Conservation (phyloP, 1,140 invertebrate genomes). For the Nylanderia fulva region DNA sequence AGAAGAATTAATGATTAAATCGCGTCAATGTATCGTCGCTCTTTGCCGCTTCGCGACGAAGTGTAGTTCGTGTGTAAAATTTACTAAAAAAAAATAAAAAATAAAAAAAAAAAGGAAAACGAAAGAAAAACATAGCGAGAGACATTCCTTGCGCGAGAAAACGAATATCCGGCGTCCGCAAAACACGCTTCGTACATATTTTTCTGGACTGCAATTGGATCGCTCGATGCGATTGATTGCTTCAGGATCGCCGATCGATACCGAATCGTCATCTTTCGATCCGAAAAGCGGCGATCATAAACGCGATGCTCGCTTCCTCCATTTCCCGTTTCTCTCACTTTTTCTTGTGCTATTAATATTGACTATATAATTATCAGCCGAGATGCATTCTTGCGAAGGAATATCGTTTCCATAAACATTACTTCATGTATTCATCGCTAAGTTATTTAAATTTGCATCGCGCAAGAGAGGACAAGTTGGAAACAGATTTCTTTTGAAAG, state of each 20-base stretch:
- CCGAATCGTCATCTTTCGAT: constrained; percentile 13
- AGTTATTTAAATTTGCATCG: constrained; percentile 45
- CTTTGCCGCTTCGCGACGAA: constrained; percentile 1
- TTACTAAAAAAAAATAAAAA: constrained; percentile 23
- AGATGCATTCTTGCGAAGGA: constrained; percentile 20
- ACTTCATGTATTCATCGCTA: constrained; percentile 42
- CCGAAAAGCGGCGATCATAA: constrained; percentile 11
- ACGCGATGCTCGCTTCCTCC: neutral
- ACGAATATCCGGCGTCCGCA: constrained; percentile 30
- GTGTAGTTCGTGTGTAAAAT: constrained; percentile 21
- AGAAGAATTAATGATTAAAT: constrained; percentile 68
- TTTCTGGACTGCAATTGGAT: neutral
- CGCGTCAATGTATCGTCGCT: constrained; percentile 31
- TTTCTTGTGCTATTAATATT: constrained; percentile 54
- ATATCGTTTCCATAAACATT: constrained; percentile 34
- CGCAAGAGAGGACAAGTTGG: constrained; percentile 20
- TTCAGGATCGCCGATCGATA: constrained; percentile 11
- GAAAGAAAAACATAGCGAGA: constrained; percentile 7
- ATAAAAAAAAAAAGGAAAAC: constrained; percentile 5
- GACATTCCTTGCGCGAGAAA: constrained; percentile 18
- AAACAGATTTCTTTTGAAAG: neutral
- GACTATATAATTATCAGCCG: constrained; percentile 57
- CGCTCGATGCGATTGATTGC: constrained; percentile 16
- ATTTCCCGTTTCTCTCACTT: neutral
- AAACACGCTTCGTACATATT: constrained; percentile 29